Percentiles rank a stretch among this genome's conserved stretches.
Evolutionary conservation across 1,140 invertebrate species (phyloP).

Genomic region (Drosophila persimilis): DNA sequence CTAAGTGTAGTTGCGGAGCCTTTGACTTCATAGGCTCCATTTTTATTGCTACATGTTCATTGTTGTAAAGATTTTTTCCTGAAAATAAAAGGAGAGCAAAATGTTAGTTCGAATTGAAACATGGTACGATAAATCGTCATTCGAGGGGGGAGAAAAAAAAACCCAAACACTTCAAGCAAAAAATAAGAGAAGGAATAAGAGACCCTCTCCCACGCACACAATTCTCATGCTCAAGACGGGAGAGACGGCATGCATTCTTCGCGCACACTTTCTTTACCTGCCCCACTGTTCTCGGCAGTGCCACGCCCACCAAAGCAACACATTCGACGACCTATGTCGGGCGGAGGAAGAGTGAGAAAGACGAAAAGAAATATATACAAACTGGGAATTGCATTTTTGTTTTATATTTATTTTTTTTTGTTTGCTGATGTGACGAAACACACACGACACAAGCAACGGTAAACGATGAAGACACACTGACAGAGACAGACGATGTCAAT

Average conservation of each 20-base stretch:
- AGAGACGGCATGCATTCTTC: constrained; percentile 42
- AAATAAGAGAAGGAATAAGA: constrained; percentile 5
- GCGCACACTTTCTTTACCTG: constrained; percentile 51
- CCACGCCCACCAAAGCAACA: constrained; percentile 76
- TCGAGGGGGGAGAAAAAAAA: not conserved
- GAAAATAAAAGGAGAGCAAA: constrained; percentile 84
- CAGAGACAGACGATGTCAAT: constrained; percentile 25
- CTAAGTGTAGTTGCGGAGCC: constrained; percentile 99
- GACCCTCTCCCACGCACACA: constrained; percentile 15
- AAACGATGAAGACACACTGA: constrained; percentile 31
- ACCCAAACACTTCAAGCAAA: constrained; percentile 8
- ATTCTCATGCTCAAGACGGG: constrained; percentile 46
- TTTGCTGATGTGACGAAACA: constrained; percentile 14
- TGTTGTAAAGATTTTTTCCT: constrained; percentile 99
- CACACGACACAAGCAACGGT: no score
- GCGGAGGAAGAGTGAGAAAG: constrained; percentile 13
- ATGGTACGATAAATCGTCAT: not conserved
- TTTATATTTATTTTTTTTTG: not conserved
- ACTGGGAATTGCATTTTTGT: constrained; percentile 36
- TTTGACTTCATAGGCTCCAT: constrained; percentile 99
- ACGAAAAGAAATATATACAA: constrained; percentile 21
- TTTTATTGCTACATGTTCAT: constrained; percentile 99
- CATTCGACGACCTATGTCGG: constrained; percentile 68
- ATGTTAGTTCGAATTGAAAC: not conserved
- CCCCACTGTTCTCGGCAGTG: constrained; percentile 34